Evolutionary conservation across 2,797 vertebrate species (phyloP), one percentile per base, ranked within the genome.

Genomic region (Dendrocincla tyrannina): DNA sequence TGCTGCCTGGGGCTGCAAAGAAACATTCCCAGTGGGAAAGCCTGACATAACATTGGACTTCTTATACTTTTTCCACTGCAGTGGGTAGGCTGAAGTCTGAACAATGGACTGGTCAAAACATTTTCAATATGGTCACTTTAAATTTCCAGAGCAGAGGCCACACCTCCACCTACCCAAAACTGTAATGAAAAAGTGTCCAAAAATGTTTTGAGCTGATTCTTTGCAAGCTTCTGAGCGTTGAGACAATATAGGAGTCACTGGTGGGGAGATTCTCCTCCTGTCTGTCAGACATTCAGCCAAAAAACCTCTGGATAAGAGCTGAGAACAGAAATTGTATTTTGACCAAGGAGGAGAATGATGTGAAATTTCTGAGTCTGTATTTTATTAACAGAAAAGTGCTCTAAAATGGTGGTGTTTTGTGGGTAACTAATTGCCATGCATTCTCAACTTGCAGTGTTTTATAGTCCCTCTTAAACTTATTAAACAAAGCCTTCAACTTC

Each of bases 21-120:
- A 89, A 96, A 77, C 89, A 88, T 82, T n/a, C 60, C 80, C 87
- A 41, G 59, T 75, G 93, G 96, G 89, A 82, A 93, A 89, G 68
- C 30, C 15, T 74, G 74, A 30, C 4, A 5, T 49, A 64, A 3
- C 5, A 13, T 16, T 89, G 52, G 37, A 50, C 42, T 85, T 50
- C 78, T 84, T 67, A 16, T 32, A 58, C 50, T 23, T 92, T 73
- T 66, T 46, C 47, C 39, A 13, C 22, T 37, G 67, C 37, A 64
- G 3, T 17, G 30, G 4, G 13, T 22, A 62, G 64, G 4, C 42
- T 86, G 85, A 37, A 74, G 76, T 13, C 67, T 90, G 63, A 73
- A 44, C 42, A 63, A 33, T 6, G 41, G 23, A 30, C 30, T 6
- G 5, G 17, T 32, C 4, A 7, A 91, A 53, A 15, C 0, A 0